Evolutionary conservation across 2,797 vertebrate genomes (phyloP).

Genomic region (Muraenolepis orangiensis): DNA sequence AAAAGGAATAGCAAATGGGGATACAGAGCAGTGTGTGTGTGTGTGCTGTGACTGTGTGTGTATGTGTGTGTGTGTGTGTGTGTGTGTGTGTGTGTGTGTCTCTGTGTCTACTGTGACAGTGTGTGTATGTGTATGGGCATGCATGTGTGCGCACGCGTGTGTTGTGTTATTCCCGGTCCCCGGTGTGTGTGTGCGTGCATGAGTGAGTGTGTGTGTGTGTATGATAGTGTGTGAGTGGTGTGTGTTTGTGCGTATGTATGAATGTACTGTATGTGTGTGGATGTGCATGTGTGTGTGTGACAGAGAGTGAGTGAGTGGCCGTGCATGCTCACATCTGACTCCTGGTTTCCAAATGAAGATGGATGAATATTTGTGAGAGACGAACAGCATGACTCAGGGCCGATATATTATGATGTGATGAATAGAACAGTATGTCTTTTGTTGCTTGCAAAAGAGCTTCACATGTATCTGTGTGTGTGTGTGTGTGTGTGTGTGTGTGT

Average conservation of each 20-base stretch:
- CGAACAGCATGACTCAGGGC: not conserved
- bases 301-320: not conserved
- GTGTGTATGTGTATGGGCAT: not conserved
- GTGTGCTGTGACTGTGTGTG: not conserved
- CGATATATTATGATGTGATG: not conserved
- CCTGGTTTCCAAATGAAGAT: not conserved
- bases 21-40: no score
- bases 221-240: not conserved
- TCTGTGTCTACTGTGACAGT: constrained; percentile 7
- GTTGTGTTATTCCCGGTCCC: no score
- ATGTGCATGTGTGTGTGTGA: constrained; percentile 5
- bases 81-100: not conserved
- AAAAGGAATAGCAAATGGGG: no score
- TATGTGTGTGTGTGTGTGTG: constrained; percentile 5
- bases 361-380: not conserved
- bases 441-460: not conserved
- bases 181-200: constrained; percentile 5
- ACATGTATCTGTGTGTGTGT: constrained; percentile 4
- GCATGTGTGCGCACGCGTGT: constrained; percentile 3
- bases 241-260: constrained; percentile 10
- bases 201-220: not conserved
- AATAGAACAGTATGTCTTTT: not conserved
- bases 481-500: constrained; percentile 7
- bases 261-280: no score
- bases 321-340: not conserved